Percentiles rank a stretch among this genome's conserved stretches.
These are phyloP conservation scores for Chrysocyon brachyurus DNA, from an alignment of 2,797 vertebrate genomes.

Conservation along the genomic window DNA sequence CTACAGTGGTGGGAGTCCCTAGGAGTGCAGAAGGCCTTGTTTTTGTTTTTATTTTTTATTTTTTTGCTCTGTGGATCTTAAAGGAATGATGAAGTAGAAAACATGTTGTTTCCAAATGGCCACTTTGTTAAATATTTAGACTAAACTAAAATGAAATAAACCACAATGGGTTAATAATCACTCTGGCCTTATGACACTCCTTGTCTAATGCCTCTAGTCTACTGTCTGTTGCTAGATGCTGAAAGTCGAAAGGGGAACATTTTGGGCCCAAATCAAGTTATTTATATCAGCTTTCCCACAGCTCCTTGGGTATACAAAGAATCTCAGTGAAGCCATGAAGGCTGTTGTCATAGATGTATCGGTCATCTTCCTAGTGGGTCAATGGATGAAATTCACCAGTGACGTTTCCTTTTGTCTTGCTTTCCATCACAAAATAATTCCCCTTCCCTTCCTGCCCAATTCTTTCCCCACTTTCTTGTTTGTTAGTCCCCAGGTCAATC, in stretches of 20 bases:
- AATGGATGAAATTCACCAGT: slow-evolving; percentile 38
- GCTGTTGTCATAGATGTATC: neutral
- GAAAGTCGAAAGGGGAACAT: slow-evolving; percentile 29
- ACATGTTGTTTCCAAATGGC: slow-evolving; percentile 14
- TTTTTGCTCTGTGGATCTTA: slow-evolving; percentile 38
- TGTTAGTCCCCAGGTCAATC: neutral
- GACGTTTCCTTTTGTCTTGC: slow-evolving; percentile 43
- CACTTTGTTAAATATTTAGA: slow-evolving; percentile 30
- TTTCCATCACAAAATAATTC: slow-evolving; percentile 25
- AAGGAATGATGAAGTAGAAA: neutral
- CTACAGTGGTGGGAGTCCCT: neutral
- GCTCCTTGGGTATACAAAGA: neutral
- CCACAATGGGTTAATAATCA: slow-evolving; percentile 41
- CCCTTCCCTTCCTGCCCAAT: neutral
- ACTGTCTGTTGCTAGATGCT: neutral
- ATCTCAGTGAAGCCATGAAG: slow-evolving; percentile 2
- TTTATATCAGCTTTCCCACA: slow-evolving; percentile 61
- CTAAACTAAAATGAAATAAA: slow-evolving; percentile 65
- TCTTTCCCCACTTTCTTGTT: neutral
- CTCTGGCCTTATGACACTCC: neutral
- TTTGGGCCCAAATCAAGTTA: slow-evolving; percentile 44
- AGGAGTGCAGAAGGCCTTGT: slow-evolving; percentile 37
- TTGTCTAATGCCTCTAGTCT: slow-evolving; percentile 57
- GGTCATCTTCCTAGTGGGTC: neutral
- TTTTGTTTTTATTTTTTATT: neutral